Conservation (phyloP, 1,140 invertebrate genomes). For the Steinernema feltiae region DNA sequence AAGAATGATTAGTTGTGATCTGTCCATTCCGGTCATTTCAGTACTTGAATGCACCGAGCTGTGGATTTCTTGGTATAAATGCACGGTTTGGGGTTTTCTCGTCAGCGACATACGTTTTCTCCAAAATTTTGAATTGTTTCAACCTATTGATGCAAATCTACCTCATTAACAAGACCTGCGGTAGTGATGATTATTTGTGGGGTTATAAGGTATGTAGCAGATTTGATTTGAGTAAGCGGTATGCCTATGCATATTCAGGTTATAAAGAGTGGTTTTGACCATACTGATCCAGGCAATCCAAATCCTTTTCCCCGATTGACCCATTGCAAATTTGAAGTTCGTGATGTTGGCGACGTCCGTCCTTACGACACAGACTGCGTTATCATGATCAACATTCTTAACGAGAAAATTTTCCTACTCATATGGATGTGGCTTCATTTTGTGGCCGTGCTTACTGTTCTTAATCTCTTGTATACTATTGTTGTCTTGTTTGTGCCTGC, state of each 20-base stretch:
- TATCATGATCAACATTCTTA: conserved; percentile 55
- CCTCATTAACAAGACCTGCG: not conserved
- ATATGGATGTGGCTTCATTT: conserved; percentile 53
- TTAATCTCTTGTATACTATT: conserved; percentile 53
- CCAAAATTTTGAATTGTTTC: not conserved
- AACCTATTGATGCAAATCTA: not conserved
- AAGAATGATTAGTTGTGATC: not conserved
- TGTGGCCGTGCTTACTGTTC: conserved; percentile 37
- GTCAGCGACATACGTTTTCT: not conserved
- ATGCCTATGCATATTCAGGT: not conserved
- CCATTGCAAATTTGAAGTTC: not conserved
- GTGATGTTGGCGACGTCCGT: not conserved
- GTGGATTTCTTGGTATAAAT: not conserved
- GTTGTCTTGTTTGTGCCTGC: not conserved
- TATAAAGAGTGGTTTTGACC: not conserved
- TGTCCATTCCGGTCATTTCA: not conserved
- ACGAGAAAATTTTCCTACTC: conserved; percentile 55
- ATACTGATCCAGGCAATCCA: not conserved
- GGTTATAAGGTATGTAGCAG: not conserved
- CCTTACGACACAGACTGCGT: conserved; percentile 39
- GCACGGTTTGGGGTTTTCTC: not conserved
- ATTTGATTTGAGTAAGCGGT: not conserved
- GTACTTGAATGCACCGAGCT: not conserved
- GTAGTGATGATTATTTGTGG: not conserved
- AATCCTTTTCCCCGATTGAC: not conserved